Evolutionary conservation across 2,888 invertebrate species (phyloP).

Genomic region (Synergus laeviventris): DNA sequence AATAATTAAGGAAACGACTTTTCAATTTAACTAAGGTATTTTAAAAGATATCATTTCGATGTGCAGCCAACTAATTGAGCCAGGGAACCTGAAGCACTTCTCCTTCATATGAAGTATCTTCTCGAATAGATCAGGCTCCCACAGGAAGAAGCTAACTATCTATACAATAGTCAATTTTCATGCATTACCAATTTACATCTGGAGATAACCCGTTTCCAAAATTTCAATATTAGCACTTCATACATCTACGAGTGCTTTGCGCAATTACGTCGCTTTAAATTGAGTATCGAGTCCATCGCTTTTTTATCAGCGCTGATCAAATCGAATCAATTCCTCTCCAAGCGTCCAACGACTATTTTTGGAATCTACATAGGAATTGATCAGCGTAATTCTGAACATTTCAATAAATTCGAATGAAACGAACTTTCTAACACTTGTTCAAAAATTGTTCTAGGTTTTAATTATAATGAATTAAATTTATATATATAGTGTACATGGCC

Average conservation of each 20-base stretch:
- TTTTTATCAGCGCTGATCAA: slow-evolving; percentile 24
- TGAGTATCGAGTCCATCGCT: slow-evolving; percentile 49
- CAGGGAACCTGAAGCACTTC: slow-evolving; percentile 46
- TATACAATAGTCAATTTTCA: neutral
- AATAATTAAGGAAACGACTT: slow-evolving; percentile 71
- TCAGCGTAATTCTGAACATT: neutral
- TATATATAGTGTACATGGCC: neutral
- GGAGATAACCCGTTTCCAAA: neutral
- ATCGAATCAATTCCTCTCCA: neutral
- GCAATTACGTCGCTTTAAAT: slow-evolving; percentile 54
- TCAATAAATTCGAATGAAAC: neutral
- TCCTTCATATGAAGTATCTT: neutral
- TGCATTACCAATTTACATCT: neutral
- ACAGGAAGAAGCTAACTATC: neutral
- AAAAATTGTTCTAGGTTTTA: neutral
- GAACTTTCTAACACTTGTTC: neutral
- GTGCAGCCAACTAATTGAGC: slow-evolving; percentile 64
- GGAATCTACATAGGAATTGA: slow-evolving; percentile 21
- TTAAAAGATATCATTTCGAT: slow-evolving; percentile 71
- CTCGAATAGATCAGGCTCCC: neutral
- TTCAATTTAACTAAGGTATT: slow-evolving; percentile 73
- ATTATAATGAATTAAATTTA: neutral
- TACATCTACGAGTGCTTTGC: neutral
- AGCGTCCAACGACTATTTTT: slow-evolving; percentile 10
- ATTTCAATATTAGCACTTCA: slow-evolving; percentile 6